phyloP scores from a whole-genome alignment of 1,140 invertebrate species.

The Drosophila oshimai region DNA sequence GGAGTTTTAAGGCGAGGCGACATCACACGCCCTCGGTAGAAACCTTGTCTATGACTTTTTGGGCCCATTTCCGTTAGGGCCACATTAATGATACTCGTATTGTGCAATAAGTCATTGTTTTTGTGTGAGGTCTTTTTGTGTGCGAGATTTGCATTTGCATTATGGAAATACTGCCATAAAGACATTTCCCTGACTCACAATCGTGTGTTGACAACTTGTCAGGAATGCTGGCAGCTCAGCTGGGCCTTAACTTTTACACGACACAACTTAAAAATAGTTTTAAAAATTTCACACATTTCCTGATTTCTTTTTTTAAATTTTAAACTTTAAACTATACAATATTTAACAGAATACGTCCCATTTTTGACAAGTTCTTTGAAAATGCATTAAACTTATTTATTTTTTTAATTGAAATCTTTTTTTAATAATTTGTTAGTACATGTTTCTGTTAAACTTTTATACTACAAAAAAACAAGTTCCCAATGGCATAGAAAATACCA shows the following conservation, averaged over 20 bases:
- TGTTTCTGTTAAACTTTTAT: too few species aligned
- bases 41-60: constrained; percentile 36
- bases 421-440: too few species aligned
- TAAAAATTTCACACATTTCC: background rate
- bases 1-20: constrained; percentile 19
- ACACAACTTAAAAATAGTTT: background rate
- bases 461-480: too few species aligned
- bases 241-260: background rate
- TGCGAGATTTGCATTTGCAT: constrained; percentile 34
- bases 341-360: too few species aligned
- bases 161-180: constrained; percentile 44
- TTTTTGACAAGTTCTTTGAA: too few species aligned
- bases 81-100: constrained; percentile 30
- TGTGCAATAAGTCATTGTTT: constrained; percentile 51
- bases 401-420: too few species aligned
- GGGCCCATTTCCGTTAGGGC: constrained; percentile 56
- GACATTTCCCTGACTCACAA: constrained; percentile 24
- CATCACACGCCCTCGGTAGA: constrained; percentile 34
- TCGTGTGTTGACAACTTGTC: constrained; percentile 16
- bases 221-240: constrained; percentile 21
- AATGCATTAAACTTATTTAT: too few species aligned
- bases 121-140: constrained; percentile 18
- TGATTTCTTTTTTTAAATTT: background rate
- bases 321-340: too few species aligned
- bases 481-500: too few species aligned